A percentile compares a stretch with the other conserved stretches of the same genome.
Conservation (phyloP, 2,888 invertebrate genomes). For the Epinotia nisella region DNA sequence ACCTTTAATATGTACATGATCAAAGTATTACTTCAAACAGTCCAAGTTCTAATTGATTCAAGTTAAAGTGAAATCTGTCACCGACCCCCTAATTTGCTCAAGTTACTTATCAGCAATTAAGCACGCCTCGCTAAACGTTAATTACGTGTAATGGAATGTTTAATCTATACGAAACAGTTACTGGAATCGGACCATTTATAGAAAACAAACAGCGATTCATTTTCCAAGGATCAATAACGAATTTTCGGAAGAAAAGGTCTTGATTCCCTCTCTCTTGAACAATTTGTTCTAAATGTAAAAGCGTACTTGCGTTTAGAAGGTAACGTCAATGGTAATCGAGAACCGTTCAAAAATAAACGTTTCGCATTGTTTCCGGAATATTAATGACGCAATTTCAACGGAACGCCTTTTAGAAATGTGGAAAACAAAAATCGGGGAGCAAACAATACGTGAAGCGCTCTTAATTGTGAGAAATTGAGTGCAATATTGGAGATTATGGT, state of each 20-base stretch:
- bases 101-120: conserved; percentile 61
- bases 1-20: conserved; percentile 1
- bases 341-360: conserved; percentile 20
- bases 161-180: conserved; percentile 58
- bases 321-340: conserved; percentile 9
- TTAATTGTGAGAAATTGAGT: not conserved
- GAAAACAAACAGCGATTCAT: conserved; percentile 62
- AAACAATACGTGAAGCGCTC: not conserved
- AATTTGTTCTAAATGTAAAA: conserved; percentile 5
- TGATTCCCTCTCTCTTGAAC: conserved; percentile 8
- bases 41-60: not conserved
- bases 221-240: conserved; percentile 53
- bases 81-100: conserved; percentile 25
- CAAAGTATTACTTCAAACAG: conserved; percentile 21
- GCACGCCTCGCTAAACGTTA: conserved; percentile 65
- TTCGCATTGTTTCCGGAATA: conserved; percentile 28
- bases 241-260: not conserved
- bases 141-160: conserved; percentile 73
- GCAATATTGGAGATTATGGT: too few relatives aligned
- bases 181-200: conserved; percentile 63
- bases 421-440: not conserved
- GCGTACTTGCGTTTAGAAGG: conserved; percentile 18
- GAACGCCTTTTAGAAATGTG: not conserved
- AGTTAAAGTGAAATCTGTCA: conserved; percentile 25
- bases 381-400: conserved; percentile 17